Conservation (phyloP, 2,888 invertebrate genomes). For the Aplocera efformata region DNA sequence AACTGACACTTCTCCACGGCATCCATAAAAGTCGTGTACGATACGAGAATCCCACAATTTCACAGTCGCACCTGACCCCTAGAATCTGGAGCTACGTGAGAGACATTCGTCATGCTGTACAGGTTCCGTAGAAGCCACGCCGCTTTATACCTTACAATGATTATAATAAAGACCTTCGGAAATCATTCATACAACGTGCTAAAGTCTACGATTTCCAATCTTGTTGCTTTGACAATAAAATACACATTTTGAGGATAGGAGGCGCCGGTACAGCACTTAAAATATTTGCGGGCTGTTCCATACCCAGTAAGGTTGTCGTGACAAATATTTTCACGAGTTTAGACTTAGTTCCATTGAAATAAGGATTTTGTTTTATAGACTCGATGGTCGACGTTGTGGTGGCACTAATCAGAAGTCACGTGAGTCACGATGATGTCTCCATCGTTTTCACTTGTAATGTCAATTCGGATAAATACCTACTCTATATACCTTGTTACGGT, state of each 20-base stretch:
- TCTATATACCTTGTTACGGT: conserved; percentile 7
- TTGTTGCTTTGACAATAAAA: not conserved
- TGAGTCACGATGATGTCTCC: conserved; percentile 14
- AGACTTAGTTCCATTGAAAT: no score
- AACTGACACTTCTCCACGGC: not conserved
- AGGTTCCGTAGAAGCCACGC: conserved; percentile 4
- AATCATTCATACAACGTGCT: conserved; percentile 2
- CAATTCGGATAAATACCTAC: conserved; percentile 18
- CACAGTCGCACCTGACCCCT: conserved; percentile 17
- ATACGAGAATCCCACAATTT: conserved; percentile 10
- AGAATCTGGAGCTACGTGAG: conserved; percentile 16
- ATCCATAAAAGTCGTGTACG: no score
- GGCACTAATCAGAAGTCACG: conserved; percentile 10
- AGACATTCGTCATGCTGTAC: conserved; percentile 13
- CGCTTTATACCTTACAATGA: conserved; percentile 7
- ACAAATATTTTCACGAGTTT: no score
- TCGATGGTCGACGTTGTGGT: not conserved
- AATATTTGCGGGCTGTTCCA: not conserved
- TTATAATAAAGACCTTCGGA: not conserved
- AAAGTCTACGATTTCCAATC: not conserved
- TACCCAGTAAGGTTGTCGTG: no score
- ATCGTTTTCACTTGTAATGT: conserved; percentile 19
- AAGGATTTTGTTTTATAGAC: not conserved
- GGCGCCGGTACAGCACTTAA: no score
- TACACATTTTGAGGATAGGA: not conserved